Conservation (phyloP, 2,113 vertebrate species). For the Tetrax tetrax region DNA sequence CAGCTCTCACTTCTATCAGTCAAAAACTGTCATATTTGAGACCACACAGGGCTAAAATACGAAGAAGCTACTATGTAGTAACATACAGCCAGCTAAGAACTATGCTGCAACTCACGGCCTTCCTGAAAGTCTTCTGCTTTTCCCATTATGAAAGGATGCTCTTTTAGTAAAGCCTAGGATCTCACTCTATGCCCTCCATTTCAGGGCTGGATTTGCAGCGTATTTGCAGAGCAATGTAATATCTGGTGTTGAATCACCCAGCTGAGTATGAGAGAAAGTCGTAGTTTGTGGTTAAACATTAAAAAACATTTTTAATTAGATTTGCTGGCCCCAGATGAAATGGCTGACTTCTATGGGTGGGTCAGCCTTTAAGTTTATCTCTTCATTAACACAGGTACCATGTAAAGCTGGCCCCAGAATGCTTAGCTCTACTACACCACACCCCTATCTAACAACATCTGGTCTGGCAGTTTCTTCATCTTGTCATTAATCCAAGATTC, state of each 20-base stretch:
- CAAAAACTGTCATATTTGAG: too few species aligned
- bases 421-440: neutral
- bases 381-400: neutral
- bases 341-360: neutral
- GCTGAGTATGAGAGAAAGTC: neutral
- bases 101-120: too few species aligned
- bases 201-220: too few species aligned
- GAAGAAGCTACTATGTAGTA: too few species aligned
- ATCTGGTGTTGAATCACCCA: neutral
- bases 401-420: neutral
- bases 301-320: neutral
- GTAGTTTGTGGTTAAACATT: neutral
- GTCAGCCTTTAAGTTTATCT: neutral
- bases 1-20: too few species aligned
- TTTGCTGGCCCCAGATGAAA: neutral
- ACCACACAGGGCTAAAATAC: too few species aligned
- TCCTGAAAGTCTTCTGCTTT: too few species aligned
- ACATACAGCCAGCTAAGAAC: too few species aligned
- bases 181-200: too few species aligned
- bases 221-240: neutral
- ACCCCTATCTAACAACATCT: neutral
- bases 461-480: neutral
- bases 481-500: conserved; percentile 9
- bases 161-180: too few species aligned
- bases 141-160: too few species aligned